phyloP scores from a whole-genome alignment of 2,797 vertebrate genomes.

The Cephalopachus bancanus region DNA sequence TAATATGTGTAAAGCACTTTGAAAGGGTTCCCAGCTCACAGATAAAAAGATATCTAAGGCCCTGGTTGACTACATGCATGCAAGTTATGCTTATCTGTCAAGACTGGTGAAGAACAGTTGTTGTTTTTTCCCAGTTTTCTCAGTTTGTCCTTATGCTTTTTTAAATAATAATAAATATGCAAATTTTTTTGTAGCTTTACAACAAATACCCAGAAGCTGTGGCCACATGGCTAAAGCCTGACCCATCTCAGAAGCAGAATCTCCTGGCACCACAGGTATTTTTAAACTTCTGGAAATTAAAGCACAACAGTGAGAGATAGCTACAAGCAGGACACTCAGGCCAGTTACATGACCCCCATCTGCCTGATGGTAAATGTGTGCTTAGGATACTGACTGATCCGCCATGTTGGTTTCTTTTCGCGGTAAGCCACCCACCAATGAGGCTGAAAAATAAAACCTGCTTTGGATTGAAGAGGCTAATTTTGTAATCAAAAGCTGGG shows the following conservation, averaged over 20 bases:
- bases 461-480: conserved; percentile 8
- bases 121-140: background rate
- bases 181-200: conserved; percentile 65
- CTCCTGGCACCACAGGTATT: conserved; percentile 79
- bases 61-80: background rate
- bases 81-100: background rate
- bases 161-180: conserved; percentile 9
- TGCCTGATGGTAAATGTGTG: background rate
- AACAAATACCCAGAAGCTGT: conserved; percentile 73
- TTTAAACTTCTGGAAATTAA: conserved; percentile 30
- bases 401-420: background rate
- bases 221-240: conserved; percentile 73
- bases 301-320: background rate
- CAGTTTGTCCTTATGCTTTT: background rate
- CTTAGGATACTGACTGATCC: background rate
- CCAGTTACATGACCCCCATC: background rate
- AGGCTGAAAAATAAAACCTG: background rate
- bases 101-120: background rate
- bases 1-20: conserved; percentile 30
- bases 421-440: background rate
- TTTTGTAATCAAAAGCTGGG: conserved; percentile 24
- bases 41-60: background rate
- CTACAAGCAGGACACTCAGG: background rate
- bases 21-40: background rate
- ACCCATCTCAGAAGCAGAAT: conserved; percentile 78